Evolutionary conservation across 2,797 vertebrate genomes (phyloP), one percentile per base, ranked within the genome.

Genomic region (Crocodylus rhombifer): DNA sequence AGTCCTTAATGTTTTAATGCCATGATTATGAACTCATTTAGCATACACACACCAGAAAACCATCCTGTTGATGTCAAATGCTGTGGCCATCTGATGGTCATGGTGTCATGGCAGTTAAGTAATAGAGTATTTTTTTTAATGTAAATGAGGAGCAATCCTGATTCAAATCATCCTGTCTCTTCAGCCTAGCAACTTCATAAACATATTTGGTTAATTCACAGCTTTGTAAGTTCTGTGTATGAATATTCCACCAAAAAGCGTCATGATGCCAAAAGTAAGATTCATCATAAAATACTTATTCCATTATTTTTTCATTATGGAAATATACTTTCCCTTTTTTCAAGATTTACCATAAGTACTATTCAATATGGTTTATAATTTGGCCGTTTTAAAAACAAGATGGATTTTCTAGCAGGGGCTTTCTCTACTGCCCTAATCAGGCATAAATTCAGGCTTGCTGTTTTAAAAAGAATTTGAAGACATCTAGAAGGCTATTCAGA

Each of bases 401-500:
- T 25, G 9, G 87, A 55, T 57, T 80, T 94, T 55, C 42, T 94
- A 77, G 42, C 80, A 93, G 60, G 73, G 36, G 58, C 62, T 86
- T 23, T 88, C 91, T 93, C 84, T 90, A 15, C 62, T 92, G 90
- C 64, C 56, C 33, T 85, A 91, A 79, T 69, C 80, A 95, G 86
- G 36, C 85, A 84, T 80, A 64, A 87, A 90, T 91, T 95, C n/a
- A 56, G 36, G 80, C 92, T 77, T 95, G 15, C 87, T 92, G 13
- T 94, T 95, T 79, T 89, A 90, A 71, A 71, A 89, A 94, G 82
- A 78, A 80, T 93, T 79, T 85, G 51, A 71, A 82, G 91, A 97
- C 94, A 93, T 95, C 82, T 93, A 80, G 55, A 90, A 87, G 91
- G 82, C 86, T 93, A 86, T 7, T 95, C 73, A 87, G 88, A 95